Conservation (phyloP, 1,140 invertebrate genomes). For the Lepidurus apus region DNA sequence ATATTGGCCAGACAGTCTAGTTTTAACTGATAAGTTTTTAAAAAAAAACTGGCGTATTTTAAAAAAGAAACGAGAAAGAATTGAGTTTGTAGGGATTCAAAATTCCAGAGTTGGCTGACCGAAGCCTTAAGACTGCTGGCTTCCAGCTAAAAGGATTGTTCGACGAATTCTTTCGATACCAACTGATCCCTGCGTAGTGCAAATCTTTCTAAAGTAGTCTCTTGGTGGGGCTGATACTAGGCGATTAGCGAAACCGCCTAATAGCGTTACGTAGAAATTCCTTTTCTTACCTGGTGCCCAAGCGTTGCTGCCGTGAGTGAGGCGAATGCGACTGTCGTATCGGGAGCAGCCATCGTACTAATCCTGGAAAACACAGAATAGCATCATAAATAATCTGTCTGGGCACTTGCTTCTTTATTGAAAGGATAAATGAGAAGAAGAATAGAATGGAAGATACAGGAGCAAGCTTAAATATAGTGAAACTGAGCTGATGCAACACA, state of each 20-base stretch:
- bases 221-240: not conserved
- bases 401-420: not conserved
- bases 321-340: not conserved
- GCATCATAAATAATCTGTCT: not conserved
- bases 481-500: not conserved
- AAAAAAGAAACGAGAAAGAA: not conserved
- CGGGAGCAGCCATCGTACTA: not conserved
- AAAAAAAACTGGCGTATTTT: not conserved
- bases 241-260: too few species aligned
- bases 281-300: conserved; percentile 23
- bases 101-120: not conserved
- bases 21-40: not conserved
- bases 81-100: not conserved
- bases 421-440: not conserved
- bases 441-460: too few species aligned
- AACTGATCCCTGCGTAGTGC: not conserved
- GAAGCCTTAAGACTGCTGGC: not conserved
- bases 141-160: conserved; percentile 14
- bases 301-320: not conserved
- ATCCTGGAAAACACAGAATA: not conserved
- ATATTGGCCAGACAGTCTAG: not conserved
- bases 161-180: not conserved
- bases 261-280: not conserved
- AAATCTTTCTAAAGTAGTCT: not conserved
- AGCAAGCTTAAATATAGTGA: too few species aligned